phyloP scores from a whole-genome alignment of 2,888 invertebrate genomes.

The Cynaeus angustus region DNA sequence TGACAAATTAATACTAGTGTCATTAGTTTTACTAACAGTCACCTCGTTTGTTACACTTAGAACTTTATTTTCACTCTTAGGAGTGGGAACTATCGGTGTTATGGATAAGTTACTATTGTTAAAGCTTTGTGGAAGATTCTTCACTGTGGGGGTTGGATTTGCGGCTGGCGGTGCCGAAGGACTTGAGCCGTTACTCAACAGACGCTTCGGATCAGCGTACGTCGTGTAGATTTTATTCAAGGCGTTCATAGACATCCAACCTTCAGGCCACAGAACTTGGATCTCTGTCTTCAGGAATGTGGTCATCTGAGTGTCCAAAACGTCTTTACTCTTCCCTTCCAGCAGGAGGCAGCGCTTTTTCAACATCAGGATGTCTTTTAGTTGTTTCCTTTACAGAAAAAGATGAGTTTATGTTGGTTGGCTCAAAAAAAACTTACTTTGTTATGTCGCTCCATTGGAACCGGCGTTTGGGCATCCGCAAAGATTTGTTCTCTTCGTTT shows the following conservation, averaged over 20 bases:
- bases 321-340: constrained; percentile 71
- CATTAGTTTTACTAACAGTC: constrained; percentile 57
- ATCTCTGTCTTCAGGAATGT: constrained; percentile 72
- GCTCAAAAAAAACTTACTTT: constrained; percentile 70
- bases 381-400: constrained; percentile 63
- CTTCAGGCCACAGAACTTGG: constrained; percentile 74
- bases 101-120: constrained; percentile 49
- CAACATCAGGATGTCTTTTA: constrained; percentile 66
- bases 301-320: constrained; percentile 72
- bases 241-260: constrained; percentile 73
- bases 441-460: constrained; percentile 83
- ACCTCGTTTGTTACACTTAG: constrained; percentile 50
- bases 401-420: background rate
- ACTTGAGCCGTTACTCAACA: constrained; percentile 25
- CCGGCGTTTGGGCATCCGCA: constrained; percentile 79
- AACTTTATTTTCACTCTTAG: constrained; percentile 37
- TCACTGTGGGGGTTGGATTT: constrained; percentile 15
- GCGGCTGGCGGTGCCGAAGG: background rate
- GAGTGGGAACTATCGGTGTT: constrained; percentile 45
- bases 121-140: constrained; percentile 47
- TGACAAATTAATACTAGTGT: constrained; percentile 31
- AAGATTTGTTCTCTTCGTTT: constrained; percentile 73
- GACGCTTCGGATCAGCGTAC: constrained; percentile 42
- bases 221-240: constrained; percentile 65
- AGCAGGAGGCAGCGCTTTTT: constrained; percentile 66